Conservation (phyloP, 2,113 vertebrate genomes). For the Ciconia maguari region DNA sequence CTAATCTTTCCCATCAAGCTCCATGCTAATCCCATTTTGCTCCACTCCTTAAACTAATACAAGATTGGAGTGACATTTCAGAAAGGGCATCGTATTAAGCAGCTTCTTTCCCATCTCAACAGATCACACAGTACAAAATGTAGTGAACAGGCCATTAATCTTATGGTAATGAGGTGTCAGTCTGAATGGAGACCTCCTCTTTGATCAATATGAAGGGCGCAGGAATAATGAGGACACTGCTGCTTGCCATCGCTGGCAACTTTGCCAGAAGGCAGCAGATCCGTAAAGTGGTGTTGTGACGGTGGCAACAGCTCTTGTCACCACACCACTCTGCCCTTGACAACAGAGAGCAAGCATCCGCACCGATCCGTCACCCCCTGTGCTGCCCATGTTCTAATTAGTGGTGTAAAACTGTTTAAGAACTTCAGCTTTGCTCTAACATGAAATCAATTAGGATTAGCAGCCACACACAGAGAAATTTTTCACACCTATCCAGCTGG, state of each 20-base stretch:
- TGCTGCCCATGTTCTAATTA: slow-evolving; percentile 54
- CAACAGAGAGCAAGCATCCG: neutral
- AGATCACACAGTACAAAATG: slow-evolving; percentile 27
- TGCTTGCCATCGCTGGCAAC: neutral
- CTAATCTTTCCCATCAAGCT: slow-evolving; percentile 55
- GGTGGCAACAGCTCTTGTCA: slow-evolving; percentile 29
- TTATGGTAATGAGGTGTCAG: slow-evolving; percentile 80
- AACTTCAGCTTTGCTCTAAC: slow-evolving; percentile 20
- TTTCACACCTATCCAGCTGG: slow-evolving; percentile 33
- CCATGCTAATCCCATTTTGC: slow-evolving; percentile 73
- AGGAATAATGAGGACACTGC: slow-evolving; percentile 17
- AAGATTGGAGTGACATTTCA: slow-evolving; percentile 89
- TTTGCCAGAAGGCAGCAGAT: neutral
- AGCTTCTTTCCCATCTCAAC: slow-evolving; percentile 60
- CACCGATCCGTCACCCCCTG: neutral
- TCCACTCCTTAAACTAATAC: slow-evolving; percentile 85
- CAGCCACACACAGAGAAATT: slow-evolving; percentile 1
- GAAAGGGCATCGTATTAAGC: slow-evolving; percentile 87
- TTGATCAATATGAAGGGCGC: slow-evolving; percentile 25
- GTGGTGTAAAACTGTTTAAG: slow-evolving; percentile 15
- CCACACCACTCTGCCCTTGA: neutral
- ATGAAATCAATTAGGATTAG: slow-evolving; percentile 56
- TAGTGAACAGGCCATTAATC: slow-evolving; percentile 75
- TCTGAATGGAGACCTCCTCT: slow-evolving; percentile 46
- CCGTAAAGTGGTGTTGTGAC: neutral